These are phyloP conservation scores for Aphelenchoides avenae DNA, from an alignment of 1,140 invertebrate species.

Conservation along the genomic window DNA sequence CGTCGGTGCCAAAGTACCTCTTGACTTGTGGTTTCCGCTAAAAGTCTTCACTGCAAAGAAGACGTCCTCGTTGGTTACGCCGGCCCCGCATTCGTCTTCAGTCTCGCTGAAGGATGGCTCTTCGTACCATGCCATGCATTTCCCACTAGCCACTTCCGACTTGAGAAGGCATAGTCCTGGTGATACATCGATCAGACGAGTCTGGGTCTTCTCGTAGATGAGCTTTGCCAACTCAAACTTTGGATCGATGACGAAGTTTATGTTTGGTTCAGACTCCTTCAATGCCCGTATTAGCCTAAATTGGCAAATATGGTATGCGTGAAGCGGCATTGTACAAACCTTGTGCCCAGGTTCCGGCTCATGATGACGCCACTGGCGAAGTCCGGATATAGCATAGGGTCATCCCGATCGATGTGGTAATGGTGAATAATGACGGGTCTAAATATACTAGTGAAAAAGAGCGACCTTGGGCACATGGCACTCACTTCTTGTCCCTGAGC, in stretches of 20 bases:
- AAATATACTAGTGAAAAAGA: not conserved
- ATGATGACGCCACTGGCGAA: conserved; percentile 27
- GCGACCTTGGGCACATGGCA: not conserved
- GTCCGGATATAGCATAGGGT: conserved; percentile 18
- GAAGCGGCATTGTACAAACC: conserved; percentile 1
- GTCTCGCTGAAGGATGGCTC: conserved; percentile 1
- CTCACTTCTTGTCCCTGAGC: conserved; percentile 7
- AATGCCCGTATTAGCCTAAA: conserved; percentile 1
- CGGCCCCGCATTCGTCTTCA: conserved; percentile 11
- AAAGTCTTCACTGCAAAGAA: conserved; percentile 27
- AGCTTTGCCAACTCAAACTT: conserved; percentile 26
- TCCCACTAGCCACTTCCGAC: not conserved
- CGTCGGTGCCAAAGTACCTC: conserved; percentile 4
- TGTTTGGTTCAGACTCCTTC: not conserved
- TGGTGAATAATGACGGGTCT: conserved; percentile 27
- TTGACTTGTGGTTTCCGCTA: conserved; percentile 11
- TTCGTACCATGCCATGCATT: conserved; percentile 15
- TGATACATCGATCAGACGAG: not conserved
- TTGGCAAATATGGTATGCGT: not conserved
- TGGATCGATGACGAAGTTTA: conserved; percentile 22
- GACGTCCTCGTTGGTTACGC: conserved; percentile 19
- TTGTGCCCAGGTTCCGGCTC: conserved; percentile 6
- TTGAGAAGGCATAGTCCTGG: conserved; percentile 8
- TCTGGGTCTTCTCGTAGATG: conserved; percentile 14
- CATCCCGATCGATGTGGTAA: conserved; percentile 6